A percentile compares a stretch with the other conserved stretches of the same genome.
Conservation (phyloP, 2,888 invertebrate genomes). For the Netelia fuscicornis region DNA sequence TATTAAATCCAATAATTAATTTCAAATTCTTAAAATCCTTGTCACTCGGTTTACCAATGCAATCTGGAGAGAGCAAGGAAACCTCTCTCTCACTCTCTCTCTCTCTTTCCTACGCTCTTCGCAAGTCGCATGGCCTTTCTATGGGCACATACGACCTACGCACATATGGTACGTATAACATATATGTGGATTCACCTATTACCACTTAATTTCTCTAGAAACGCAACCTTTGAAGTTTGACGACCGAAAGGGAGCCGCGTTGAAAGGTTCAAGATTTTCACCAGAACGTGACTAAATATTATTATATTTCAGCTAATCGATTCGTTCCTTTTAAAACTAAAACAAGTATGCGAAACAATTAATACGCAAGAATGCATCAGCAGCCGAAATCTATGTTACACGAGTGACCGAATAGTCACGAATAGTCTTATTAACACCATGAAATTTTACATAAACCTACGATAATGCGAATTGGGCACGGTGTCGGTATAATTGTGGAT, state of each 20-base stretch:
- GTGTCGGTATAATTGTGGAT: no score
- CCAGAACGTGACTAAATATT: background rate
- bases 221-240: slow-evolving; percentile 15
- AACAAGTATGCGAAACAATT: background rate
- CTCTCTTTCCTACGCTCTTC: background rate
- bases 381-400: background rate
- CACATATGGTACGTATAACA: no score
- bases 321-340: background rate
- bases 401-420: no score
- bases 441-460: no score
- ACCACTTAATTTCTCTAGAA: slow-evolving; percentile 8
- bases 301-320: background rate
- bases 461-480: no score
- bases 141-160: background rate
- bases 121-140: background rate
- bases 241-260: background rate
- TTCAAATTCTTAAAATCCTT: slow-evolving; percentile 21
- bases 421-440: background rate
- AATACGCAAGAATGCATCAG: background rate
- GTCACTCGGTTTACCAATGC: background rate
- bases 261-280: slow-evolving; percentile 42
- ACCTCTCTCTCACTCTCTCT: background rate
- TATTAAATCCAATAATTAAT: slow-evolving; percentile 35
- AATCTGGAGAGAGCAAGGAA: background rate
- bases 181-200: background rate